phyloP scores from a whole-genome alignment of 2,888 invertebrate genomes.

The Rapana venosa region DNA sequence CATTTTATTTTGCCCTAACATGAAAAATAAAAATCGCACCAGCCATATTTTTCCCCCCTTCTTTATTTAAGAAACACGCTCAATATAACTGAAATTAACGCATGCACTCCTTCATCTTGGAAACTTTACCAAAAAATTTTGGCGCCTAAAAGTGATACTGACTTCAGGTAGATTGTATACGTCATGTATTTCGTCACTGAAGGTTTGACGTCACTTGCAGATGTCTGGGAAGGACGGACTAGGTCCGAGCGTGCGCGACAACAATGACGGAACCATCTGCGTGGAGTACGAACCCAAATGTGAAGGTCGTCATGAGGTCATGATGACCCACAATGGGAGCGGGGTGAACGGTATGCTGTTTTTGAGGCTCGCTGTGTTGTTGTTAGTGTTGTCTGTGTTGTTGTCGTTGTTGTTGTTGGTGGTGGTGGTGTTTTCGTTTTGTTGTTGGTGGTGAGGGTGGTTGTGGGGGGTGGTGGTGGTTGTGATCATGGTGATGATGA shows the following conservation, averaged over 20 bases:
- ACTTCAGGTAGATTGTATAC: not conserved
- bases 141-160: not conserved
- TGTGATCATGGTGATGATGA: too few species aligned
- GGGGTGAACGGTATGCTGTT: slow-evolving; percentile 89
- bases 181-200: not conserved
- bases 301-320: slow-evolving; percentile 94
- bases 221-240: slow-evolving; percentile 66
- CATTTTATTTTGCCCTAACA: too few species aligned
- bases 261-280: slow-evolving; percentile 96
- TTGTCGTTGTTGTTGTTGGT: too few species aligned
- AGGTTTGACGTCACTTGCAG: slow-evolving; percentile 11
- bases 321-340: slow-evolving; percentile 95
- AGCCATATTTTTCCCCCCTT: not conserved
- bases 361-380: not conserved
- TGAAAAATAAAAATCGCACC: not conserved
- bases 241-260: slow-evolving; percentile 87
- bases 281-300: slow-evolving; percentile 95
- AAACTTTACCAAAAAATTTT: not conserved
- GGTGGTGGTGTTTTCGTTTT: too few species aligned
- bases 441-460: too few species aligned
- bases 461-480: too few species aligned
- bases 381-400: not conserved
- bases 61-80: not conserved
- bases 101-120: not conserved
- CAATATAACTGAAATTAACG: not conserved